phyloP scores from a whole-genome alignment of 92 coral and sea anemone species.

The Blastomussa wellsi region DNA sequence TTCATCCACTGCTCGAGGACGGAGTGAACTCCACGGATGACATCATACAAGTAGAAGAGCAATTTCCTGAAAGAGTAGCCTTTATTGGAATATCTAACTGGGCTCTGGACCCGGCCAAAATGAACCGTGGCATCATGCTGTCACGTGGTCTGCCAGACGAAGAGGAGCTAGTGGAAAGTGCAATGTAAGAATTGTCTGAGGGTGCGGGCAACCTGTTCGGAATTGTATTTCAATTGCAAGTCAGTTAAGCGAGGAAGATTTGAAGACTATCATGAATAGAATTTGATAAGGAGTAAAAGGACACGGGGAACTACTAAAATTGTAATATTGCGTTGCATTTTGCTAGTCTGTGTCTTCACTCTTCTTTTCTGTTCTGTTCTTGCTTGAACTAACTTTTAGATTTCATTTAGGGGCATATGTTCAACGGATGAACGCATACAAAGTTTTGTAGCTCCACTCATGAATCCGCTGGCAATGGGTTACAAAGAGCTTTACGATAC shows the following conservation, averaged over 20 bases:
- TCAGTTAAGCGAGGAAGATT: not conserved
- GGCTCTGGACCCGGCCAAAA: slow-evolving; percentile 89
- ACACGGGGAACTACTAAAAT: not conserved
- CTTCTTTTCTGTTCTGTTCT: no score
- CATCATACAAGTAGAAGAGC: slow-evolving; percentile 61
- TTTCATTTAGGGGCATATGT: slow-evolving; percentile 73
- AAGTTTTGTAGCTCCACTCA: slow-evolving; percentile 50
- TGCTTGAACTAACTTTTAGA: not conserved
- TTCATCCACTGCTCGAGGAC: slow-evolving; percentile 87
- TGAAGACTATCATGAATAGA: not conserved
- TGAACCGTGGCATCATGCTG: slow-evolving; percentile 84
- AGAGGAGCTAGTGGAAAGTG: slow-evolving; percentile 71
- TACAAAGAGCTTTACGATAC: slow-evolving; percentile 62
- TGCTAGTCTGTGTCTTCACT: no score
- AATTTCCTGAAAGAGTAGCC: slow-evolving; percentile 63
- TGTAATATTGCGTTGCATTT: no score
- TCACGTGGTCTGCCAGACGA: slow-evolving; percentile 72
- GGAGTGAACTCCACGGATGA: slow-evolving; percentile 57
- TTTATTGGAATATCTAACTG: slow-evolving; percentile 90
- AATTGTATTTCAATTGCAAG: not conserved
- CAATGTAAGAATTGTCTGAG: slow-evolving; percentile 58
- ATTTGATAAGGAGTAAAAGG: not conserved
- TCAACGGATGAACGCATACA: slow-evolving; percentile 63
- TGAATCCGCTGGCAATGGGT: slow-evolving; percentile 65
- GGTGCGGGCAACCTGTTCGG: not conserved